A percentile compares a stretch with the other conserved stretches of the same genome.
These are phyloP conservation scores for Cryptoblepharus egeriae DNA, from an alignment of 2,797 vertebrate genomes.

Conservation along the genomic window DNA sequence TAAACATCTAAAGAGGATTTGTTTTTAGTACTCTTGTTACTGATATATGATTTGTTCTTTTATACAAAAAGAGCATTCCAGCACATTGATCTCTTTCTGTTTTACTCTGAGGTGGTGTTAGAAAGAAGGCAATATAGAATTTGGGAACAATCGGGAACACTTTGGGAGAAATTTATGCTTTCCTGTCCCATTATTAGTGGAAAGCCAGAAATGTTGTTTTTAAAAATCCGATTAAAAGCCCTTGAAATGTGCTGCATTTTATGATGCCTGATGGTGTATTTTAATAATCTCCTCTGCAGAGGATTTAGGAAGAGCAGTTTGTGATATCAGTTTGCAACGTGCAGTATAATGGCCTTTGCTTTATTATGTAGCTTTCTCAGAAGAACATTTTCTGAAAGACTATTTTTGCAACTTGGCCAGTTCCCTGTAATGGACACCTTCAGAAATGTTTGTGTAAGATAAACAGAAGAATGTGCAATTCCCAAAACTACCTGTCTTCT, in stretches of 20 bases:
- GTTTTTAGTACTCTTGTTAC: neutral
- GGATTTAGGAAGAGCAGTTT: neutral
- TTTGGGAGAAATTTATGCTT: neutral
- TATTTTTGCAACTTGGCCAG: neutral
- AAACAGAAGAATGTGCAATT: neutral
- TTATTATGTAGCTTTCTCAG: neutral
- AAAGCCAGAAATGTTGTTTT: neutral
- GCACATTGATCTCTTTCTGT: neutral
- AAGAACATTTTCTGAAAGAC: neutral
- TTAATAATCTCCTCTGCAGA: neutral
- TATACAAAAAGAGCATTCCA: neutral
- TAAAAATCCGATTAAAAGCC: neutral
- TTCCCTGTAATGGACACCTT: neutral
- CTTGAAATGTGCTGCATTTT: neutral
- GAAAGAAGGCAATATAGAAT: neutral
- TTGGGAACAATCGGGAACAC: too few relatives aligned
- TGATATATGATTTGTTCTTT: neutral
- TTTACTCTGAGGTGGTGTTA: accelerated
- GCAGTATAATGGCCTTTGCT: neutral
- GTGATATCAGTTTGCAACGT: neutral
- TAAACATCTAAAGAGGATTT: neutral
- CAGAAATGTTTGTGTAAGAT: neutral
- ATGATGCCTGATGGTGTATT: neutral
- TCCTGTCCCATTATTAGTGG: neutral
- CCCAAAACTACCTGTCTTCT: neutral